Evolutionary conservation across 2,888 invertebrate species (phyloP).

Genomic region (Bellardia pandia): DNA sequence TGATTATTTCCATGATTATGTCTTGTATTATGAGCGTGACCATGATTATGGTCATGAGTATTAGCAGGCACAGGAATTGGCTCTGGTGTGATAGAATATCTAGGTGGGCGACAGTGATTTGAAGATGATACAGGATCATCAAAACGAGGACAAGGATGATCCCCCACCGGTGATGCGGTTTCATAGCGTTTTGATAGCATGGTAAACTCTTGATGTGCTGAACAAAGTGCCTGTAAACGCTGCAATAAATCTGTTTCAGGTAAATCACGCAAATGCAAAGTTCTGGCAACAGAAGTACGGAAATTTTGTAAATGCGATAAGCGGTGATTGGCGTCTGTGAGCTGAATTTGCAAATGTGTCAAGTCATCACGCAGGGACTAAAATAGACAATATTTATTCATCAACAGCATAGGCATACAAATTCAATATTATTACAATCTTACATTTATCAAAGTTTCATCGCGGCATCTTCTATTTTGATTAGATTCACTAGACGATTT

Average conservation of each 20-base stretch:
- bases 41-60: slow-evolving; percentile 27
- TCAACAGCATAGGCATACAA: neutral
- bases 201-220: slow-evolving; percentile 94
- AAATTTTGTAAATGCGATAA: slow-evolving; percentile 92
- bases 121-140: slow-evolving; percentile 82
- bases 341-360: slow-evolving; percentile 89
- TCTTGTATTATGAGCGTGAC: slow-evolving; percentile 23
- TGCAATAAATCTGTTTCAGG: slow-evolving; percentile 91
- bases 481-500: slow-evolving; percentile 82
- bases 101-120: slow-evolving; percentile 80
- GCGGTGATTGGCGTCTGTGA: slow-evolving; percentile 90
- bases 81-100: slow-evolving; percentile 58
- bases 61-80: neutral
- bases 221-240: slow-evolving; percentile 92
- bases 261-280: slow-evolving; percentile 89
- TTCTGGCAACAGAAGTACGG: slow-evolving; percentile 89
- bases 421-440: slow-evolving; percentile 57
- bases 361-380: slow-evolving; percentile 90
- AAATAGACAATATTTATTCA: slow-evolving; percentile 26
- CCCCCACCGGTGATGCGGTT: slow-evolving; percentile 82
- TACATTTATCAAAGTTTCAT: slow-evolving; percentile 83
- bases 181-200: slow-evolving; percentile 91
- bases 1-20: slow-evolving; percentile 41
- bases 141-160: slow-evolving; percentile 82
- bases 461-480: slow-evolving; percentile 82